phyloP scores from a whole-genome alignment of 2,797 vertebrate genomes.

The Rhinogobio ventralis region DNA sequence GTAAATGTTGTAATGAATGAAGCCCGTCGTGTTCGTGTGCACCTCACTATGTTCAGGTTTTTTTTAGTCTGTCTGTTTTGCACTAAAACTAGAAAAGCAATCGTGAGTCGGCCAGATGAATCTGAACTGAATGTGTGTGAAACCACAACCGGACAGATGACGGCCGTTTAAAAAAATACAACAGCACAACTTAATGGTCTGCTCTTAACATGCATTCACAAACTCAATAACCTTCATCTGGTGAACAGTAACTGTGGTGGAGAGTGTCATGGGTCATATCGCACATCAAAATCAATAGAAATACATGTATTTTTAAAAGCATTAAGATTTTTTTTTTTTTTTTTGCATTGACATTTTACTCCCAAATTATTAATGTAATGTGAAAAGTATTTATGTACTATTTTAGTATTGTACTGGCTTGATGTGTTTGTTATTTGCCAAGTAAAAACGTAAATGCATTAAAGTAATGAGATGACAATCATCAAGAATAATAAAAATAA shows the following conservation, averaged over 20 bases:
- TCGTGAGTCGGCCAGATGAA: slow-evolving; percentile 70
- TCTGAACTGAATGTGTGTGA: slow-evolving; percentile 15
- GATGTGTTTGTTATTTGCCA: neutral
- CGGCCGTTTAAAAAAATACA: slow-evolving; percentile 1
- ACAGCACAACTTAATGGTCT: slow-evolving; percentile 19
- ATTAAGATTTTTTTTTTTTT: no score
- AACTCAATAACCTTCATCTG: neutral
- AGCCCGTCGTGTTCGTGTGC: neutral
- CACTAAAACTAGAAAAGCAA: slow-evolving; percentile 79
- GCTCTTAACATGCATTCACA: neutral
- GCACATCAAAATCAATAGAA: neutral
- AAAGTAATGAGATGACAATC: slow-evolving; percentile 11
- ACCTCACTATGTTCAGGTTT: slow-evolving; percentile 46
- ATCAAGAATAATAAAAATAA: neutral
- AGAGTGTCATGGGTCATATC: neutral
- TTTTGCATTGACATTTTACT: neutral
- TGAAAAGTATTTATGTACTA: neutral
- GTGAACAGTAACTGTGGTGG: neutral
- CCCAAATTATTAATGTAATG: neutral
- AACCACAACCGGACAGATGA: slow-evolving; percentile 4
- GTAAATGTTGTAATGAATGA: neutral
- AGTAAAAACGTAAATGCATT: neutral
- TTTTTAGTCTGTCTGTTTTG: slow-evolving; percentile 69
- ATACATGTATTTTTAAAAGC: no score
- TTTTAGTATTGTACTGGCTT: neutral